phyloP scores from a whole-genome alignment of 1,140 invertebrate genomes.

The Panulirus ornatus region DNA sequence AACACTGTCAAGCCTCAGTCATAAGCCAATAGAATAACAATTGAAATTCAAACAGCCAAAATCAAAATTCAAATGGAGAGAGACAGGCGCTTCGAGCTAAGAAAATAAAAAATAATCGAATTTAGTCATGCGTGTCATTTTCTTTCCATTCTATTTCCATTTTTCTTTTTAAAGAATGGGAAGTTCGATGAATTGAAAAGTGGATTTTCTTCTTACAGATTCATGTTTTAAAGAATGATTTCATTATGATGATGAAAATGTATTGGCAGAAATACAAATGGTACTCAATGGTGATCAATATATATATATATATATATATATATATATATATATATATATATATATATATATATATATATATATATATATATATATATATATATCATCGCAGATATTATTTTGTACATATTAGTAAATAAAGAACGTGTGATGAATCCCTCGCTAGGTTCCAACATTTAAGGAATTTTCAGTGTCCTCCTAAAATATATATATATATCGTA shows the following conservation, averaged over 20 bases:
- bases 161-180: conserved; percentile 3
- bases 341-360: conserved; percentile 43
- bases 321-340: conserved; percentile 40
- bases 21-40: conserved; percentile 72
- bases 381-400: conserved; percentile 8
- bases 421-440: too few species aligned
- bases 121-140: conserved; percentile 67
- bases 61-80: conserved; percentile 72
- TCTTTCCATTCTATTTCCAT: conserved; percentile 60
- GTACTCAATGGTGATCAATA: conserved; percentile 29
- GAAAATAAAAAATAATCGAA: conserved; percentile 71
- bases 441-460: too few species aligned
- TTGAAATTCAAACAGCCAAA: conserved; percentile 72
- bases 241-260: conserved; percentile 38
- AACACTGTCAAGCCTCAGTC: conserved; percentile 64
- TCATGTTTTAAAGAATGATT: neutral
- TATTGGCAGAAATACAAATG: neutral
- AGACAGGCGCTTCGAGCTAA: conserved; percentile 50
- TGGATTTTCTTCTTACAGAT: neutral
- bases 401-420: conserved; percentile 8
- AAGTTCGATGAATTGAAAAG: neutral
- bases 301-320: conserved; percentile 42
- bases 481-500: too few species aligned
- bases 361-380: conserved; percentile 51
- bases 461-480: too few species aligned